Conservation (phyloP, 2,888 invertebrate genomes). For the Altica lythri region DNA sequence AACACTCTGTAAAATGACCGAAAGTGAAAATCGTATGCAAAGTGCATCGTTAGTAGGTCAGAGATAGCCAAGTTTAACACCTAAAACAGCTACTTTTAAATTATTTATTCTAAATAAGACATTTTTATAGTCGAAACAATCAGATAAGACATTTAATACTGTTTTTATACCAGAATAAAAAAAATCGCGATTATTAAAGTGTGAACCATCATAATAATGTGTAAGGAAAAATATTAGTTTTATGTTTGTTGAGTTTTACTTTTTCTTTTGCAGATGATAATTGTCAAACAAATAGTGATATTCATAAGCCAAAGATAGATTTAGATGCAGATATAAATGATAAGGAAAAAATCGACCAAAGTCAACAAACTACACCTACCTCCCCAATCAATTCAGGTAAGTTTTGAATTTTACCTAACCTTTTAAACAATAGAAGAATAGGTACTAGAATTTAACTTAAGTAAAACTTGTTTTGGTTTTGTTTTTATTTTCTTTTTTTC, state of each 20-base stretch:
- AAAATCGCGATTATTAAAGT: not conserved
- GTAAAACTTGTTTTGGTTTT: too few species aligned
- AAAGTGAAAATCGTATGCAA: conserved; percentile 25
- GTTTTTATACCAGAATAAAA: not conserved
- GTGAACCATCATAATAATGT: conserved; percentile 8
- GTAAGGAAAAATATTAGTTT: not conserved
- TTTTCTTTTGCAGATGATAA: conserved; percentile 44
- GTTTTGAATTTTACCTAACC: too few species aligned
- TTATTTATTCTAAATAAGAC: conserved; percentile 39
- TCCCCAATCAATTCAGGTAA: conserved; percentile 49
- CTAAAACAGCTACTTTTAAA: conserved; percentile 2
- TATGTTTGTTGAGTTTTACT: too few species aligned
- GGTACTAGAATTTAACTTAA: too few species aligned
- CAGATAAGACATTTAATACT: conserved; percentile 19
- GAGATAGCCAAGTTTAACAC: conserved; percentile 18
- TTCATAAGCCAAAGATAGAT: conserved; percentile 38
- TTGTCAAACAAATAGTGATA: conserved; percentile 49
- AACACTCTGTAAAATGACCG: conserved; percentile 12
- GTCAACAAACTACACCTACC: conserved; percentile 58
- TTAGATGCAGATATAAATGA: conserved; percentile 46
- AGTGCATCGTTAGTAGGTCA: conserved; percentile 28
- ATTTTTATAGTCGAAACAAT: conserved; percentile 45
- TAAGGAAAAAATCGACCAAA: conserved; percentile 57
- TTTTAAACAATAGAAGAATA: too few species aligned
- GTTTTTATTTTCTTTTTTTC: too few species aligned